Base-by-base conservation (phyloP, 2,888 invertebrate species). In the Diogma glabrata region DNA sequence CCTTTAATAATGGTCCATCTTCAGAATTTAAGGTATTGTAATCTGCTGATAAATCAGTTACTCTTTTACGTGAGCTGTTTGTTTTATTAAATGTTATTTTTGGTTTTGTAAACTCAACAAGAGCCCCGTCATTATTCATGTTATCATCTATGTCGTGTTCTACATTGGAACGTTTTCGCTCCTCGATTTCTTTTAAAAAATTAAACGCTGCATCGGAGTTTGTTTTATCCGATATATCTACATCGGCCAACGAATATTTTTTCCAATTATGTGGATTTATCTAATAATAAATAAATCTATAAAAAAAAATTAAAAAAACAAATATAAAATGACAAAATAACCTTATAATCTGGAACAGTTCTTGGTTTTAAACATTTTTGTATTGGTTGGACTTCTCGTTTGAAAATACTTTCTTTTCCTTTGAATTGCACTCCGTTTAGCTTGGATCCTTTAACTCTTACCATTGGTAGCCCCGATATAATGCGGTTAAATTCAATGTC, bases 211-310 rank as follows among this genome's bases (percentile, higher is more conserved):
- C 85, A 45, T 78, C 77, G 12, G 81, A 79, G 60, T 91, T 91
- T 38, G 82, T 81, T 50, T 75, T 75, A 52, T 90, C 87, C 0
- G 88, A 85, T 71, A 88, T 82, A 61, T 88, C 87, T 3, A 89
- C 87, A 75, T 90, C 87, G 22, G 79, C 81, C 16, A 92, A 67
- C 14, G 82, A 80, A 61, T 92, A 91, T 61, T 81, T 85, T 10
- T 77, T 81, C 86, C 87, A 91, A 63, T 84, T 87, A 54, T 84
- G 78, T 12, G 90, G 91, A 69, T 89, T 82, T 56, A 77, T 77
- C 60, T 82, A 75, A 61, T 28, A 2, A 22, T 50, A 30, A 4
- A 10, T 14, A 28, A 28, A 22, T 19, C 17, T 14, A 22, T 20
- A 26, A 23, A 26, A 45, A 16, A 14, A 24, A 7, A 9, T 8